phyloP scores from a whole-genome alignment of 2,888 invertebrate genomes.

The Andrena camellia region DNA sequence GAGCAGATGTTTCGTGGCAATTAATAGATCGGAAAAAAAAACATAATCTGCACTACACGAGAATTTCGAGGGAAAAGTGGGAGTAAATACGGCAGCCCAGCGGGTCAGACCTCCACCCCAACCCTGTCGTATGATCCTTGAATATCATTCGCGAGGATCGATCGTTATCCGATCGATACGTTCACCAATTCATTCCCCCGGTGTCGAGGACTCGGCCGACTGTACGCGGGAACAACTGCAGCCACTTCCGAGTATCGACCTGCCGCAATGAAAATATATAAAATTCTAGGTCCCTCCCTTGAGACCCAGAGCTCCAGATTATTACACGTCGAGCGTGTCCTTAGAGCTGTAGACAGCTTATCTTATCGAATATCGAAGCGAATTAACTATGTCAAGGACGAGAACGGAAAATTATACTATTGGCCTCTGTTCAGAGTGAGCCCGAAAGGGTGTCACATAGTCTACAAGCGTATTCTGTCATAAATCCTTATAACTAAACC shows the following conservation, averaged over 20 bases:
- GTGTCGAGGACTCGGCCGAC: constrained; percentile 18
- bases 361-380: constrained; percentile 50
- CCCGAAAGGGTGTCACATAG: constrained; percentile 9
- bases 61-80: constrained; percentile 2
- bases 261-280: constrained; percentile 58
- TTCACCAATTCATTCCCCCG: constrained; percentile 38
- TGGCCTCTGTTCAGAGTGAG: constrained; percentile 21
- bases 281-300: constrained; percentile 38
- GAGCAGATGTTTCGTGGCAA: not conserved
- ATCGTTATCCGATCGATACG: constrained; percentile 41
- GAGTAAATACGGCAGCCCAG: not conserved
- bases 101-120: constrained; percentile 20
- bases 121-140: constrained; percentile 30
- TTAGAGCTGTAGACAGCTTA: constrained; percentile 26
- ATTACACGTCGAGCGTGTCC: constrained; percentile 11
- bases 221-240: constrained; percentile 48
- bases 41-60: not conserved
- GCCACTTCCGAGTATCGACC: constrained; percentile 61
- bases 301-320: constrained; percentile 2
- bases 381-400: constrained; percentile 61
- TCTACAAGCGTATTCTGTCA: not conserved
- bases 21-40: not conserved
- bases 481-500: not conserved
- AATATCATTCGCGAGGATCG: constrained; percentile 50
- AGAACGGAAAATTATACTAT: constrained; percentile 45